Evolutionary conservation across 1,140 invertebrate genomes (phyloP).

Genomic region (Hyles euphorbiae): DNA sequence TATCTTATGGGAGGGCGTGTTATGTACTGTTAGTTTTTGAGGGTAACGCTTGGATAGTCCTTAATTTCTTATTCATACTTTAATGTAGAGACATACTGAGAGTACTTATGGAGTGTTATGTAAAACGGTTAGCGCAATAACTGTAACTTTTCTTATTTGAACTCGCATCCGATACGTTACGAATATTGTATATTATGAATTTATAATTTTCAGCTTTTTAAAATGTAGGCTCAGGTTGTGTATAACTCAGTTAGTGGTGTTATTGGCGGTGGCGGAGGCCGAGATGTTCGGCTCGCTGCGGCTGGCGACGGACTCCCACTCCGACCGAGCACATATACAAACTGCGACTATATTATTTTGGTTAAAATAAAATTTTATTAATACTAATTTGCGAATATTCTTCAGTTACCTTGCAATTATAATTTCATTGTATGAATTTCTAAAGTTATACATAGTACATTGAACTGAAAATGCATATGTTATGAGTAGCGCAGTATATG

Average conservation of each 20-base stretch:
- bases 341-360: constrained; percentile 67
- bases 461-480: too few species aligned
- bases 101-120: constrained; percentile 54
- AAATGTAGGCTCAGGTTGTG: constrained; percentile 54
- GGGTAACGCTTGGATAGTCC: background rate
- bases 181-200: constrained; percentile 60
- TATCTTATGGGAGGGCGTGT: too few species aligned
- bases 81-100: constrained; percentile 39
- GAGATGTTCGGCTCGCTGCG: constrained; percentile 33
- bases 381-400: constrained; percentile 19
- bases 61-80: constrained; percentile 14
- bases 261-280: constrained; percentile 41
- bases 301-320: constrained; percentile 20
- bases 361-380: constrained; percentile 70
- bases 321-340: constrained; percentile 30
- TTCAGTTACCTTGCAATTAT: too few species aligned
- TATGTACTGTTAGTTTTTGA: too few species aligned
- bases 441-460: too few species aligned
- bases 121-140: constrained; percentile 31
- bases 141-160: constrained; percentile 26
- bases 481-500: too few species aligned
- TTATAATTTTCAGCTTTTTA: constrained; percentile 66
- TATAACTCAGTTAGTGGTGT: constrained; percentile 67
- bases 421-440: too few species aligned
- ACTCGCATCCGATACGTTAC: constrained; percentile 46